phyloP scores from a whole-genome alignment of 2,888 invertebrate species.

The Hedychridium roseum region DNA sequence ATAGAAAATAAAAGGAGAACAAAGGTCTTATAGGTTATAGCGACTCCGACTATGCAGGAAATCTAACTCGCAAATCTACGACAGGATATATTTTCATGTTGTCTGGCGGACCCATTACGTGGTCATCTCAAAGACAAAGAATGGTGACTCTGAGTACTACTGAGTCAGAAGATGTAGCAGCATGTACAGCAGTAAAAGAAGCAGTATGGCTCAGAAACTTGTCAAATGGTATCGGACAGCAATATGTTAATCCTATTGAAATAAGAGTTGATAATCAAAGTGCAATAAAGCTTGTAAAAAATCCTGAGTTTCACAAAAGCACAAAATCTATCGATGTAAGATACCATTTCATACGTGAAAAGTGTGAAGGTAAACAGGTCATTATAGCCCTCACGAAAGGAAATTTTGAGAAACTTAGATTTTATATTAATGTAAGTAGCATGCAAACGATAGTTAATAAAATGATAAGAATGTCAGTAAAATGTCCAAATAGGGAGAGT shows the following conservation, averaged over 20 bases:
- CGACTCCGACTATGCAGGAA: slow-evolving; percentile 13
- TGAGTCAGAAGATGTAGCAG: slow-evolving; percentile 5
- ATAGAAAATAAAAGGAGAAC: slow-evolving; percentile 2
- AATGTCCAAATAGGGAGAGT: no score
- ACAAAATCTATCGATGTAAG: no score
- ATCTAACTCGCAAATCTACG: slow-evolving; percentile 5
- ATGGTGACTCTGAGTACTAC: slow-evolving; percentile 7
- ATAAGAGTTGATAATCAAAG: slow-evolving; percentile 1
- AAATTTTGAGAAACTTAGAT: no score
- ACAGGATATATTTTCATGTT: slow-evolving; percentile 4
- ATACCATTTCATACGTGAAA: no score
- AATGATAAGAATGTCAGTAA: no score
- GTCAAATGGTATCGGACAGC: neutral
- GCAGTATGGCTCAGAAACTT: slow-evolving; percentile 1
- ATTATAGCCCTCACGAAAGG: no score
- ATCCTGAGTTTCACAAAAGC: no score
- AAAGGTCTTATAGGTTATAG: slow-evolving; percentile 3
- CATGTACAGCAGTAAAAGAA: neutral
- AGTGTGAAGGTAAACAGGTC: no score
- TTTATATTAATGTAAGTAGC: no score
- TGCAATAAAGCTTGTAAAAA: neutral
- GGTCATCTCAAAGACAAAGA: slow-evolving; percentile 5
- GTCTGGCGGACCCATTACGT: slow-evolving; percentile 1
- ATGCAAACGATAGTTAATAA: no score
- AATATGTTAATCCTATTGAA: neutral